Evolutionary conservation across 2,797 vertebrate species (phyloP), one percentile per base, ranked within the genome.

Genomic region (Myoxocephalus aenaeus): DNA sequence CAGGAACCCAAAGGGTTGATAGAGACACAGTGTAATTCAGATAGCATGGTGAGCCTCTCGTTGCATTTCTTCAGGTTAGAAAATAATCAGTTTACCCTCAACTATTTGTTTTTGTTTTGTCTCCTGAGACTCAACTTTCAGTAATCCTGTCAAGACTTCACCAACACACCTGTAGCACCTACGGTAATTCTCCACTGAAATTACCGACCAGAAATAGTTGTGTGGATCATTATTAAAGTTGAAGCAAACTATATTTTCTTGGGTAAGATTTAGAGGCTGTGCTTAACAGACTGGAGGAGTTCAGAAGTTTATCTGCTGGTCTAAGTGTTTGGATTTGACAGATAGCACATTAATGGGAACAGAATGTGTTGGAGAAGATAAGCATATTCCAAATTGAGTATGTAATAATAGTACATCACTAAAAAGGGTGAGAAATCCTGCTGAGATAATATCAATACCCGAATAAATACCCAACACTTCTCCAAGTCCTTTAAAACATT

Each of bases 391-490:
- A 78, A 57, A 57, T 18, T 36, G 20, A 38, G 27, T 62, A 12
- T 12, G 59, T 38, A 56, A 46, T 42, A 51, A 50, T 44, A 17
- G 14, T 0, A 34, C 5, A 27, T 53, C 2, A 17, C 3, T 58
- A 15, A 27, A 68, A 63, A 11, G 11, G 17, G 10, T 51, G 38
- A 54, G 27, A 73, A 67, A 73, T 48, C 4, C 11, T 63, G 59
- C 50, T 51, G 36, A 68, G 25, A 66, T 29, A 25, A 42, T 42
- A 42, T 25, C 7, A 25, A 38, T 2, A 46, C 13, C 11, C n/a
- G 61, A 18, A 82, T 68, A 70, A 84, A 73, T 17, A 67, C 4
- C 10, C 32, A 42, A 20, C 15, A 32, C 34, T 44, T 71, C 64
- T 25, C 5, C 56, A 54, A 29, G 27, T 64, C 38, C 61, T 66